Evolutionary conservation across 2,113 vertebrate species (phyloP).

Genomic region (Dendropsophus ebraccatus): DNA sequence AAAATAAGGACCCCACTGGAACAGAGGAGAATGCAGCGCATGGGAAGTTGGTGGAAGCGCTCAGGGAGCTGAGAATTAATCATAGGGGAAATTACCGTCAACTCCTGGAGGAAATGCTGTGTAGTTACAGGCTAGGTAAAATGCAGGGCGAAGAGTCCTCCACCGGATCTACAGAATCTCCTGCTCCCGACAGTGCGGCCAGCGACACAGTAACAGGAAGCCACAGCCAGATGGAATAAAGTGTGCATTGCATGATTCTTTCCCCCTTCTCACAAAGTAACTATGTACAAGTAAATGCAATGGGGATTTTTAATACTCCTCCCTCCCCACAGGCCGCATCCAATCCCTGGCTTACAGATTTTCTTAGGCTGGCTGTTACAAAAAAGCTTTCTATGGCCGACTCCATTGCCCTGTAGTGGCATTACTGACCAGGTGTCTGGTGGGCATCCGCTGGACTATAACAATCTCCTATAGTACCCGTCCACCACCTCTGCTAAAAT

Average conservation of each 20-base stretch:
- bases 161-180: slow-evolving; percentile 67
- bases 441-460: neutral
- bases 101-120: slow-evolving; percentile 94
- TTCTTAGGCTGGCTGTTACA: neutral
- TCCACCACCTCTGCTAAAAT: neutral
- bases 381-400: neutral
- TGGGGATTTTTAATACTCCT: neutral
- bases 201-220: slow-evolving; percentile 66
- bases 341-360: neutral
- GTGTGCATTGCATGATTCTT: neutral
- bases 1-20: slow-evolving; percentile 81
- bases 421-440: neutral
- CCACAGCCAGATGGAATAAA: slow-evolving; percentile 66
- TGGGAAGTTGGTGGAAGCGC: slow-evolving; percentile 93
- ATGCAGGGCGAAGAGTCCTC: slow-evolving; percentile 74
- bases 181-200: slow-evolving; percentile 63
- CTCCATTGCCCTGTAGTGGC: neutral
- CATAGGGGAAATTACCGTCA: slow-evolving; percentile 97
- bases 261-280: neutral
- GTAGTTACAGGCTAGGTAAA: slow-evolving; percentile 84
- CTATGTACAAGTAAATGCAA: neutral
- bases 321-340: neutral
- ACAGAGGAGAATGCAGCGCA: slow-evolving; percentile 81
- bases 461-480: neutral
- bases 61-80: slow-evolving; percentile 96